Evolutionary conservation across 1,140 invertebrate species (phyloP), one percentile per base, ranked within the genome.

Genomic region (Drosophila pseudoananassae): DNA sequence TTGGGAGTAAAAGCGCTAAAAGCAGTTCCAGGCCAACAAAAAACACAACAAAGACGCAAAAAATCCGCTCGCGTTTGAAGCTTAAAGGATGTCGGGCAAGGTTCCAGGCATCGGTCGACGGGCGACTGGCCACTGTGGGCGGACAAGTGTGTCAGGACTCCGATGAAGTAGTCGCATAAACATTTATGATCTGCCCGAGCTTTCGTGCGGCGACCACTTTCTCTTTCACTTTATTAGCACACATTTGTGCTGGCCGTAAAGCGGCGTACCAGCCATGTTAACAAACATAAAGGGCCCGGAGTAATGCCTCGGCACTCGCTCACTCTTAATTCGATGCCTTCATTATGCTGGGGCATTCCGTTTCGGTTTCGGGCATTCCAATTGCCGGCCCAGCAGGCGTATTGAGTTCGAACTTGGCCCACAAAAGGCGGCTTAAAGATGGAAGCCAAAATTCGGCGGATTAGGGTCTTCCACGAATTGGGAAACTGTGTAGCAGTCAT

Each of bases 131-230:
- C 4, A 25, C 6, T 33, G 58, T n/a, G 25, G 49, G 17, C 38
- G 47, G 65, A 58, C 49, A 58, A 75, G 36, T 51, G 50, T 43
- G 60, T 59, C 56, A 53, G 63, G 60, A 40, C 14, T 29, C 58
- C 38, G 50, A 75, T 68, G 72, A 68, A 79, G 66, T 51, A 46
- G 69, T 49, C 51, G 52, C 71, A 84, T 83, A 72, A 83, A 83
- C 71, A 84, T 83, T 83, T 79, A 83, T 63, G 65, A 82, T 78
- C 79, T 65, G 74, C 38, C 47, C 55, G 55, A 47, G 74, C 60
- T 69, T 38, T 69, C 49, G 46, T 52, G 12, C 23, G 50, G 65
- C 63, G 50, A 69, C 63, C 66, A 70, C 51, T 75, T 65, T 69
- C 66, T 69, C 51, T 65, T 65, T 46, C 43, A 23, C 17, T 46